A percentile compares a stretch with the other conserved stretches of the same genome.
Conservation (phyloP, 2,797 vertebrate species). For the Sparus aurata region DNA sequence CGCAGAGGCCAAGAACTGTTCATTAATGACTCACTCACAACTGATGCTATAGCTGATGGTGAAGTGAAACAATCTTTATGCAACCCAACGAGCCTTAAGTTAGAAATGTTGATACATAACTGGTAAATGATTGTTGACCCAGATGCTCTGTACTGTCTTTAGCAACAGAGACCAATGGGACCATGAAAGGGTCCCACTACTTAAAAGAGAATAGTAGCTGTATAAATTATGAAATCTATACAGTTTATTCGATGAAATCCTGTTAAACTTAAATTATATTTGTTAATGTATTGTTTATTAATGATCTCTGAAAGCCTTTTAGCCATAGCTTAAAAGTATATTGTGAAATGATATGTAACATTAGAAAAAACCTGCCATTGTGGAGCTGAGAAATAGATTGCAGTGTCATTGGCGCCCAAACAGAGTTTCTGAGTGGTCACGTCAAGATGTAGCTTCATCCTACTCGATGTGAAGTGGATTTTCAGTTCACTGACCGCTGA, state of each 20-base stretch:
- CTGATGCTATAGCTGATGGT: too few relatives aligned
- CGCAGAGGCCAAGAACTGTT: neutral
- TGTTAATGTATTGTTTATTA: neutral
- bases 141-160: conserved; percentile 9
- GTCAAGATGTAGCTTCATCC: conserved; percentile 10
- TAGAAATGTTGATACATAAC: conserved; percentile 30
- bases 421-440: conserved; percentile 2
- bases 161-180: neutral
- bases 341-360: neutral
- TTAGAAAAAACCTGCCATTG: neutral
- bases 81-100: neutral
- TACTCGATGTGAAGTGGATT: conserved; percentile 2
- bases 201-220: neutral
- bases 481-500: neutral
- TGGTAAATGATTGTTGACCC: conserved; percentile 37
- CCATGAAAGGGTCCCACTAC: too few relatives aligned
- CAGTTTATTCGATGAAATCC: neutral
- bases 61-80: too few relatives aligned
- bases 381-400: neutral
- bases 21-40: conserved; percentile 9
- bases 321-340: neutral
- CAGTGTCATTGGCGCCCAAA: neutral
- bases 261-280: neutral
- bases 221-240: too few relatives aligned
- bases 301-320: neutral